A percentile compares a stretch with the other conserved stretches of the same genome.
Evolutionary conservation across 2,888 invertebrate genomes (phyloP).

Genomic region (Ditylenchus weischeri): DNA sequence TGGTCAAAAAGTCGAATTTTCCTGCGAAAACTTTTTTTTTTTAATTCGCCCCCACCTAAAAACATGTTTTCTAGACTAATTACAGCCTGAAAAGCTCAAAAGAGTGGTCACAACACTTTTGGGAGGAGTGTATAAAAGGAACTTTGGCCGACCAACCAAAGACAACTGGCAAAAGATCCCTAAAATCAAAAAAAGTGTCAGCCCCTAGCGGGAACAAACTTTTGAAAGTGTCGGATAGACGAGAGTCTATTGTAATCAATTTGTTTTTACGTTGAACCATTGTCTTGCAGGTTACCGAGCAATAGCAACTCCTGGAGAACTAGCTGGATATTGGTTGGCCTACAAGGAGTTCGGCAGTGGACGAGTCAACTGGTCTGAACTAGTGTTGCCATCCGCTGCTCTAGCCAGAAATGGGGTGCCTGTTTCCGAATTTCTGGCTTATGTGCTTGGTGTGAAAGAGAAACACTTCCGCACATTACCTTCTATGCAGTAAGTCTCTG

Average conservation of each 20-base stretch:
- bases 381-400: constrained; percentile 34
- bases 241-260: neutral
- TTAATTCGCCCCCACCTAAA: too few relatives aligned
- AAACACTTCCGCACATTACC: constrained; percentile 52
- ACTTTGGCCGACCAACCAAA: too few relatives aligned
- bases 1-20: too few relatives aligned
- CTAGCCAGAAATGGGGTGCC: constrained; percentile 47
- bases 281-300: constrained; percentile 44
- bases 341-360: constrained; percentile 54
- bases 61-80: too few relatives aligned
- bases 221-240: too few relatives aligned
- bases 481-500: constrained; percentile 42
- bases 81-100: too few relatives aligned
- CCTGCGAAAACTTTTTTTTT: too few relatives aligned
- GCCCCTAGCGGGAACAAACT: constrained; percentile 49
- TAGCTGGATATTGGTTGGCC: constrained; percentile 55
- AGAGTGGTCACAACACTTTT: too few relatives aligned
- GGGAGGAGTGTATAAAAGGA: too few relatives aligned
- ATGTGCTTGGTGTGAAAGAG: constrained; percentile 52
- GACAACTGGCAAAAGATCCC: too few relatives aligned
- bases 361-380: constrained; percentile 46
- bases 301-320: constrained; percentile 55
- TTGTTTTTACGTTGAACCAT: neutral
- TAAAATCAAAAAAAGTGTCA: too few relatives aligned
- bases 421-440: constrained; percentile 50